phyloP scores from a whole-genome alignment of 30 jellyfish, hydroid and myxozoan species.

The Calvadosia cruxmelitensis region DNA sequence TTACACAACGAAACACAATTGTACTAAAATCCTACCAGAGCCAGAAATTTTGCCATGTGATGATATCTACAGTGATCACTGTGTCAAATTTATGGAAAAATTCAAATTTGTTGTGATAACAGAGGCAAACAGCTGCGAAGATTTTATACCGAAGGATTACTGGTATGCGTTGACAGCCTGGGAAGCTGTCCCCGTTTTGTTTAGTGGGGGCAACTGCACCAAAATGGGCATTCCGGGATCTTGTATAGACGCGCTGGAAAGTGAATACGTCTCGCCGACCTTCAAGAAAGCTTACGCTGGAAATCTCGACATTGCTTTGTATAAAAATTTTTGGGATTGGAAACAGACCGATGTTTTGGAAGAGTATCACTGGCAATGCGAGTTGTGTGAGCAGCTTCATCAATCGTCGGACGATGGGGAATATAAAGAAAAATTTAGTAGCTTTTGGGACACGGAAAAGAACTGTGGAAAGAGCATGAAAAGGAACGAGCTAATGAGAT shows the following conservation, averaged over 20 bases:
- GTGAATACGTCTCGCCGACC: slow-evolving; percentile 41
- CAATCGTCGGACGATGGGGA: background rate
- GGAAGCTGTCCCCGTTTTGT: slow-evolving; percentile 48
- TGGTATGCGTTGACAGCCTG: slow-evolving; percentile 49
- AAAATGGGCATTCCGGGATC: slow-evolving; percentile 34
- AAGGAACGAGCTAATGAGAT: slow-evolving; percentile 19
- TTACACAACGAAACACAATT: slow-evolving; percentile 7
- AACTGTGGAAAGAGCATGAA: slow-evolving; percentile 21
- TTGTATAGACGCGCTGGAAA: slow-evolving; percentile 32
- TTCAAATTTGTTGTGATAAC: slow-evolving; percentile 29
- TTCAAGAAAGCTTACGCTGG: slow-evolving; percentile 36
- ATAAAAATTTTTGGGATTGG: slow-evolving; percentile 20
- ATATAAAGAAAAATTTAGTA: background rate
- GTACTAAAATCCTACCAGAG: slow-evolving; percentile 9
- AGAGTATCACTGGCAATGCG: slow-evolving; percentile 60
- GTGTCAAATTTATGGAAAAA: slow-evolving; percentile 43
- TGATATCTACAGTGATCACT: slow-evolving; percentile 13
- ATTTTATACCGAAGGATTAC: slow-evolving; percentile 35
- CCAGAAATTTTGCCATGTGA: slow-evolving; percentile 28
- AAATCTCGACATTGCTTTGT: slow-evolving; percentile 13
- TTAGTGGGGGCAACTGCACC: slow-evolving; percentile 20
- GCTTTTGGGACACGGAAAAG: slow-evolving; percentile 40
- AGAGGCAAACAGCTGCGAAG: slow-evolving; percentile 28
- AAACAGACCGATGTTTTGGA: slow-evolving; percentile 18
- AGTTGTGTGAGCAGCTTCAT: slow-evolving; percentile 22